A percentile compares a stretch with the other conserved stretches of the same genome.
Evolutionary conservation across 1,140 invertebrate genomes (phyloP).

Genomic region (Drosophila leontia): DNA sequence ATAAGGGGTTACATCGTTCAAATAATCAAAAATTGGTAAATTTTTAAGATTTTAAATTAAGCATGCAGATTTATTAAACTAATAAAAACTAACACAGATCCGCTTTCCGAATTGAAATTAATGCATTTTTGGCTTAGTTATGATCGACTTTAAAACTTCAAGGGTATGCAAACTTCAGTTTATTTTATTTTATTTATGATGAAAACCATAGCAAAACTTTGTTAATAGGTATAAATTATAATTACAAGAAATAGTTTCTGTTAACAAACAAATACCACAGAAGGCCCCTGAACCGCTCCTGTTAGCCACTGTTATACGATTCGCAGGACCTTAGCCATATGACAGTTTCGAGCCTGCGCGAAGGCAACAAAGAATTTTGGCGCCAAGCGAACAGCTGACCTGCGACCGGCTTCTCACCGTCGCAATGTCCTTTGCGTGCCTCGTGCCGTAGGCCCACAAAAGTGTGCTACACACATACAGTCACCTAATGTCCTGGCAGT

Average conservation of each 20-base stretch:
- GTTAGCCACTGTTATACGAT: slow-evolving; percentile 43
- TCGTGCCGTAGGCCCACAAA: slow-evolving; percentile 19
- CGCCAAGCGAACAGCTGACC: slow-evolving; percentile 71
- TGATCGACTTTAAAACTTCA: no score
- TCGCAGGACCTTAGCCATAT: slow-evolving; percentile 29
- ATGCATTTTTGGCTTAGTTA: no score
- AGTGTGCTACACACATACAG: slow-evolving; percentile 55
- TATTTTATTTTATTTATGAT: no score
- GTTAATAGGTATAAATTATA: background rate
- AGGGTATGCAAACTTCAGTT: no score
- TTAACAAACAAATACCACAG: background rate
- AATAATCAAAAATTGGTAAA: no score
- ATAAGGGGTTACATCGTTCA: no score
- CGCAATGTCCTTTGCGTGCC: slow-evolving; percentile 4
- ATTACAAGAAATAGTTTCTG: background rate
- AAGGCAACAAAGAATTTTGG: slow-evolving; percentile 50
- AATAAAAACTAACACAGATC: no score
- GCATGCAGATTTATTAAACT: no score
- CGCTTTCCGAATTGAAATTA: no score
- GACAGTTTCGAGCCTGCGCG: slow-evolving; percentile 60
- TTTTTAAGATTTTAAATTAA: no score
- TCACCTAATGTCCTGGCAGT: slow-evolving; percentile 7
- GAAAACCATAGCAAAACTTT: no score
- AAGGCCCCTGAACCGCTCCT: slow-evolving; percentile 25
- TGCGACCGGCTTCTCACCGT: slow-evolving; percentile 28